phyloP scores from a whole-genome alignment of 1,140 invertebrate species.

The Cydia fagiglandana region DNA sequence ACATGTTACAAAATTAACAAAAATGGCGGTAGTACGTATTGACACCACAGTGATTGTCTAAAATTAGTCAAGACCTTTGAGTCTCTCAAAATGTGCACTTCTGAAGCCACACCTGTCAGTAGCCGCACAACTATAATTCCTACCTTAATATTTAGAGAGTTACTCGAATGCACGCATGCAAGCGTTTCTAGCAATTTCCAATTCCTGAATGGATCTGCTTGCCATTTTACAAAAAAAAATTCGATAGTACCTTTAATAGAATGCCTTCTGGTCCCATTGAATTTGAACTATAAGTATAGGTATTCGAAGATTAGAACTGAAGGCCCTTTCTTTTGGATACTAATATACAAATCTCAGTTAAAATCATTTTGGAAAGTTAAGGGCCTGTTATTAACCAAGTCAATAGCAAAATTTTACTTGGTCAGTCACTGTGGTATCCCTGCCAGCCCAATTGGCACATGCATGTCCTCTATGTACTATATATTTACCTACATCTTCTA shows the following conservation, averaged over 20 bases:
- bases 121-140: background rate
- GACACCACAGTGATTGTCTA: background rate
- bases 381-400: too few relatives aligned
- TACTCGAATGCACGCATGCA: too few relatives aligned
- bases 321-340: background rate
- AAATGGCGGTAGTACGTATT: background rate
- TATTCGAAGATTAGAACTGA: background rate
- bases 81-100: background rate
- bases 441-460: conserved; percentile 53
- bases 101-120: background rate
- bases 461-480: conserved; percentile 60
- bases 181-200: too few relatives aligned
- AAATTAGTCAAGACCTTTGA: background rate
- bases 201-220: background rate
- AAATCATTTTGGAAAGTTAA: too few relatives aligned
- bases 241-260: background rate
- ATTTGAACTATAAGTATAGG: background rate
- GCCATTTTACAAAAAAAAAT: background rate
- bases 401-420: background rate
- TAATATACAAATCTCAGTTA: background rate
- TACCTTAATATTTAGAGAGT: too few relatives aligned
- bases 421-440: conserved; percentile 3
- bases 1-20: conserved; percentile 25
- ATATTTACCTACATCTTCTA: conserved; percentile 52
- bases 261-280: background rate